Conservation (phyloP, 2,113 vertebrate genomes). For the Protobothrops flavoviridis region DNA sequence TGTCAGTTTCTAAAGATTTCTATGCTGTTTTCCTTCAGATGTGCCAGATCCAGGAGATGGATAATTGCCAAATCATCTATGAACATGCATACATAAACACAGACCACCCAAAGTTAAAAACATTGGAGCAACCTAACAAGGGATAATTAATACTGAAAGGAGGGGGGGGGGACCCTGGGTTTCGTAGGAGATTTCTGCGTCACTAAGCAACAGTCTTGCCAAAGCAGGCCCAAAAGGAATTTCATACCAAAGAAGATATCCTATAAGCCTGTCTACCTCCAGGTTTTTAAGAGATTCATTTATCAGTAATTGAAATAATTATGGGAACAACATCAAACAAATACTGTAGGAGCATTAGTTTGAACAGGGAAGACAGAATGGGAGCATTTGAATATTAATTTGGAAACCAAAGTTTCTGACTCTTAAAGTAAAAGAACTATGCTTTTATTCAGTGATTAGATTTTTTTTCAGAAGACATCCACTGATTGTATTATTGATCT, state of each 20-base stretch:
- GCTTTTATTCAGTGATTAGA: background rate
- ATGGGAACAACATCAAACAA: background rate
- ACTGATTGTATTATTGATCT: background rate
- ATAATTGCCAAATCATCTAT: background rate
- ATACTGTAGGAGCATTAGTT: background rate
- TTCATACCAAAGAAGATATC: background rate
- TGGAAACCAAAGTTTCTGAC: background rate
- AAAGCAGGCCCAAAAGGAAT: constrained; percentile 2
- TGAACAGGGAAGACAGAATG: background rate
- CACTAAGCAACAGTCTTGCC: background rate
- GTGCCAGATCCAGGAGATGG: background rate
- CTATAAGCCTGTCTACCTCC: background rate
- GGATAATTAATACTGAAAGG: background rate
- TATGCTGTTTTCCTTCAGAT: background rate
- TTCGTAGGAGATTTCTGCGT: background rate
- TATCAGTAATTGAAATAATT: background rate
- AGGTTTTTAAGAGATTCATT: background rate
- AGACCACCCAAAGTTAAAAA: background rate
- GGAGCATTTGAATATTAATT: background rate
- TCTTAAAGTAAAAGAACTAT: background rate
- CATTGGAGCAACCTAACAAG: background rate
- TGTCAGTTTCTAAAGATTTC: background rate
- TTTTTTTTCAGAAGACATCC: background rate
- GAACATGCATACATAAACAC: background rate
- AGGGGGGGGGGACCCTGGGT: no score